Base-by-base conservation (phyloP, 2,113 vertebrate genomes). In the Chionodraco myersi region DNA sequence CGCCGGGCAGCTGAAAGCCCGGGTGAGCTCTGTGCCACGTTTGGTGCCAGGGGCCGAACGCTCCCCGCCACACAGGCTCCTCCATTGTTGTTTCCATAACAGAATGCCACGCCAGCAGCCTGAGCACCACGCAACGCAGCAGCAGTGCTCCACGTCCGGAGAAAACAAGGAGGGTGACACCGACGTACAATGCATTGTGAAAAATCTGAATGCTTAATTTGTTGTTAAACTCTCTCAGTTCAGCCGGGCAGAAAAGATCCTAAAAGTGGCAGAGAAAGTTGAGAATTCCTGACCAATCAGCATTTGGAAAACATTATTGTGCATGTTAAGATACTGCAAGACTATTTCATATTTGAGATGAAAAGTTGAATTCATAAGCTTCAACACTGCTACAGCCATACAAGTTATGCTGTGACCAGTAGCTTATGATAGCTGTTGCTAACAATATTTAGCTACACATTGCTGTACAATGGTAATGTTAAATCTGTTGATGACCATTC, bases 51-150 rank as follows among this genome's bases (percentile, higher is more conserved):
- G 91, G 87, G 81, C 82, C 45, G 86, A 90, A 16, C 34, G 74
- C 74, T 81, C 84, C 80, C 70, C 68, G 61, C 69, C 80, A 7
- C 90, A 92, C 91, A 94, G 87, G 75, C 90, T 81, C 80, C 76
- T 67, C 79, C 80, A 87, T 94, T 94, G 91, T 92, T 91, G 82
- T 89, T 90, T 87, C 88, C 89, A 89, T 51, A 89, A 88, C 90
- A 89, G 68, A 75, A 65, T 36, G 71, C 84, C 77, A 84, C 60
- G 83, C 73, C 75, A 87, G 81, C 80, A 81, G 75, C 82, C 80
- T 6, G 26, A 66, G 53, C 82, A 36, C 77, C 49, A 71, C 23
- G 34, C 54, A 85, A 49, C 23, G 18, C 74, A 72, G 59, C 83
- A 64, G 68, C 58, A 69, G 82, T 9, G 9, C 36, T 65, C 54